These are phyloP conservation scores for Neogobius melanostomus DNA, from an alignment of 2,113 vertebrate species.

Conservation along the genomic window DNA sequence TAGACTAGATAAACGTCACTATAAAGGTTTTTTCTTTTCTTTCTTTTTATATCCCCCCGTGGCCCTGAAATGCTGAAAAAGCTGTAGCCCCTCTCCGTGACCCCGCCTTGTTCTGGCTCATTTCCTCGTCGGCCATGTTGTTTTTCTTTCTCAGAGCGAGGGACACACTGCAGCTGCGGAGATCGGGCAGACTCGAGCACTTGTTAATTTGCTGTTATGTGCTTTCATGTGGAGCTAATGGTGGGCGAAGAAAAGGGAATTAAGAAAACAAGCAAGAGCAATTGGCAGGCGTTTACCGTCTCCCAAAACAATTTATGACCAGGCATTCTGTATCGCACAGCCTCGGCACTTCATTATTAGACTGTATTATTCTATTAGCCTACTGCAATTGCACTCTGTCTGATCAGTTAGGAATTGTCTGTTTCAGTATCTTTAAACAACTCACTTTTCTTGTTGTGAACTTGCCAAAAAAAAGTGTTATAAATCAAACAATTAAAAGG, in stretches of 20 bases:
- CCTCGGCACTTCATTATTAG: not conserved
- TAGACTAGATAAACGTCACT: constrained; percentile 32
- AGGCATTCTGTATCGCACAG: not conserved
- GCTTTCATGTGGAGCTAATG: constrained; percentile 48
- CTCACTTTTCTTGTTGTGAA: too few species aligned
- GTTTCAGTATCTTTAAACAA: too few species aligned
- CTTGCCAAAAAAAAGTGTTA: too few species aligned
- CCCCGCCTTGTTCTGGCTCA: constrained; percentile 65
- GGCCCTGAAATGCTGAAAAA: constrained; percentile 60
- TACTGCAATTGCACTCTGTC: too few species aligned
- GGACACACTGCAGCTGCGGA: constrained; percentile 60
- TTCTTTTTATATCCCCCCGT: constrained; percentile 13
- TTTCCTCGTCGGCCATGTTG: constrained; percentile 61
- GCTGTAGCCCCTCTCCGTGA: constrained; percentile 62
- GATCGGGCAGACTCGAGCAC: constrained; percentile 48
- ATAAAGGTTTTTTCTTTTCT: constrained; percentile 42
- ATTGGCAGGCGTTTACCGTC: not conserved
- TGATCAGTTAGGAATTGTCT: too few species aligned
- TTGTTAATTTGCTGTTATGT: constrained; percentile 60
- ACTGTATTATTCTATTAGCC: not conserved
- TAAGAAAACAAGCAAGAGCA: constrained; percentile 15
- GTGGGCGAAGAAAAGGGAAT: constrained; percentile 19
- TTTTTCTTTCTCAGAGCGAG: constrained; percentile 49
- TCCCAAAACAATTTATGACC: not conserved
- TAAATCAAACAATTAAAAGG: too few species aligned